Percentiles rank a stretch among this genome's conserved stretches.
These are phyloP conservation scores for Selene dorsalis DNA, from an alignment of 2,797 vertebrate genomes.

Conservation along the genomic window DNA sequence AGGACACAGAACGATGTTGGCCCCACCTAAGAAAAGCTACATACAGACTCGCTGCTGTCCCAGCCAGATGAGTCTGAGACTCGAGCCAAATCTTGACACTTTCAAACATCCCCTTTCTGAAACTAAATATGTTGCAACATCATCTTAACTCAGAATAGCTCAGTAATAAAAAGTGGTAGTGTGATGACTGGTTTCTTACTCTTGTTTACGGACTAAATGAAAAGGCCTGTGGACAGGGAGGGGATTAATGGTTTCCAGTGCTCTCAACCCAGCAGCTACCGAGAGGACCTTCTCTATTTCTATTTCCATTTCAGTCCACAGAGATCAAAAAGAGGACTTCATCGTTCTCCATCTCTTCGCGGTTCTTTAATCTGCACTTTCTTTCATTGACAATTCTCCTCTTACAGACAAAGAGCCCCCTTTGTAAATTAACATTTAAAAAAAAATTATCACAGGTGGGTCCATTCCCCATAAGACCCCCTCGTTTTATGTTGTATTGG, in stretches of 20 bases:
- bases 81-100: background rate
- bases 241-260: slow-evolving; percentile 19
- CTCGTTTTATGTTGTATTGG: background rate
- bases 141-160: background rate
- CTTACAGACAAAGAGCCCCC: slow-evolving; percentile 13
- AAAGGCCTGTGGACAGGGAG: slow-evolving; percentile 3
- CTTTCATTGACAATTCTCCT: slow-evolving; percentile 10
- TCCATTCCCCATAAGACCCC: background rate
- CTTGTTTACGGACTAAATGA: slow-evolving; percentile 1
- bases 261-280: slow-evolving; percentile 8
- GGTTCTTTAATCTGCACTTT: background rate
- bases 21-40: too few species aligned
- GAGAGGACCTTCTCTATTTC: slow-evolving; percentile 1
- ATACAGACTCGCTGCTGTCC: too few species aligned
- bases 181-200: background rate
- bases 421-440: slow-evolving; percentile 6
- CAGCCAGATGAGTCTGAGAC: background rate
- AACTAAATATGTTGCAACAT: background rate
- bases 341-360: background rate
- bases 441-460: background rate
- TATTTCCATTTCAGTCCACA: too few species aligned
- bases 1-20: too few species aligned
- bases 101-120: background rate
- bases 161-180: background rate
- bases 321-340: slow-evolving; percentile 5